Percentiles rank a stretch among this genome's conserved stretches.
phyloP scores from a whole-genome alignment of 2,113 vertebrate genomes.

The Oophaga pumilio region DNA sequence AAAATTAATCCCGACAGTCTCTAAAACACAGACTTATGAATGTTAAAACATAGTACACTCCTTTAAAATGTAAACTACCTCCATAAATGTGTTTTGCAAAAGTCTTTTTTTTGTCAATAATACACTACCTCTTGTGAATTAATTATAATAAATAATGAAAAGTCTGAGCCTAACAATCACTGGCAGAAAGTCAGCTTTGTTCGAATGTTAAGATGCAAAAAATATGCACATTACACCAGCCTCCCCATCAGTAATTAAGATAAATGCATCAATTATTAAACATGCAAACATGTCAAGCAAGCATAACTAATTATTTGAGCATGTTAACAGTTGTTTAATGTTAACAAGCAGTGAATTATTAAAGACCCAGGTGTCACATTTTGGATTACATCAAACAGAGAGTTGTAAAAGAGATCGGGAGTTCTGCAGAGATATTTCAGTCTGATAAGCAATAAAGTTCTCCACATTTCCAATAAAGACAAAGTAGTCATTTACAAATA shows the following conservation, averaged over 20 bases:
- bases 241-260: slow-evolving; percentile 99
- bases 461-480: slow-evolving; percentile 31
- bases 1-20: slow-evolving; percentile 17
- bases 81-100: slow-evolving; percentile 77
- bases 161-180: slow-evolving; percentile 94
- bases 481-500: slow-evolving; percentile 52
- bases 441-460: slow-evolving; percentile 71
- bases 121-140: slow-evolving; percentile 86
- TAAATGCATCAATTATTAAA: slow-evolving; percentile 99
- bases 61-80: slow-evolving; percentile 79
- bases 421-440: slow-evolving; percentile 75
- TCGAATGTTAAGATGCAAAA: slow-evolving; percentile 85
- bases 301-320: slow-evolving; percentile 99
- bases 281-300: slow-evolving; percentile 99
- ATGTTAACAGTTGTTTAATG: slow-evolving; percentile 99
- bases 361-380: slow-evolving; percentile 88
- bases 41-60: slow-evolving; percentile 65
- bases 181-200: slow-evolving; percentile 86
- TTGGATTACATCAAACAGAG: slow-evolving; percentile 87
- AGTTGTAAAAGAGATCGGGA: slow-evolving; percentile 76
- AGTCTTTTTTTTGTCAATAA: slow-evolving; percentile 76
- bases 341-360: slow-evolving; percentile 99
- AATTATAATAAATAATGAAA: slow-evolving; percentile 96
- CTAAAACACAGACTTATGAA: slow-evolving; percentile 6
- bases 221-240: slow-evolving; percentile 87